Evolutionary conservation across 2,113 vertebrate species (phyloP), one percentile per base, ranked within the genome.

Genomic region (Lophochroa leadbeateri): DNA sequence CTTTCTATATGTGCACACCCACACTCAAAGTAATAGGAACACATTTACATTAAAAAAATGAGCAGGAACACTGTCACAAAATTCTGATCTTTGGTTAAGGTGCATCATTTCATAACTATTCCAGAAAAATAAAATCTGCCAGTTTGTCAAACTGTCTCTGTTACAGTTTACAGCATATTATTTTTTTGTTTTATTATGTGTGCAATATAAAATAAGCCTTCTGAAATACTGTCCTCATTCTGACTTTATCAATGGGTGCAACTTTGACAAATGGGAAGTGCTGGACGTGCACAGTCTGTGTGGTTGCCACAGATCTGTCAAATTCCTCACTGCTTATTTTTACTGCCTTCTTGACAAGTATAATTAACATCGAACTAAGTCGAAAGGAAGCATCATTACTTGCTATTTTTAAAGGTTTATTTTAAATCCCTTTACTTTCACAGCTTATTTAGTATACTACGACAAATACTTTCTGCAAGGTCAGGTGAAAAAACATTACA

Each of bases 161-260:
- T 41, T 60, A 43, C 10, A 44, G 10, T 43, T 88, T 74, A 24
- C 31, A 72, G 49, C 37, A 15, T 24, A 28, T 53, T 55, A 16
- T 1, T 35, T 82, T 33, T 46, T 61, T 68, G 57, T 84, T 68
- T 58, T 70, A 53, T 58, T 43, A 4, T 24, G 46, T 44, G 65
- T 55, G 29, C 57, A 60, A 15, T 53, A 31, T 16, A 60, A 83
- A 90, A 78, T 23, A 67, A 95, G 39, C 47, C 49, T 63, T 77
- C 57, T 52, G 60, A 70, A 79, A 65, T 14, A 15, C 2, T 82
- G 75, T 44, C 88, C 95, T 91, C 78, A 13, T 94, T 82, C 61
- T 94, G 86, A 98, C 86, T 96, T 96, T 96, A 31, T 94, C 77
- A 96, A 65, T 95, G 92, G 86, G 63, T 64, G n/a, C 70, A 97